Percentiles rank a stretch among this genome's conserved stretches.
Conservation (phyloP, 2,113 vertebrate genomes). For the Muntiacus muntjak region DNA sequence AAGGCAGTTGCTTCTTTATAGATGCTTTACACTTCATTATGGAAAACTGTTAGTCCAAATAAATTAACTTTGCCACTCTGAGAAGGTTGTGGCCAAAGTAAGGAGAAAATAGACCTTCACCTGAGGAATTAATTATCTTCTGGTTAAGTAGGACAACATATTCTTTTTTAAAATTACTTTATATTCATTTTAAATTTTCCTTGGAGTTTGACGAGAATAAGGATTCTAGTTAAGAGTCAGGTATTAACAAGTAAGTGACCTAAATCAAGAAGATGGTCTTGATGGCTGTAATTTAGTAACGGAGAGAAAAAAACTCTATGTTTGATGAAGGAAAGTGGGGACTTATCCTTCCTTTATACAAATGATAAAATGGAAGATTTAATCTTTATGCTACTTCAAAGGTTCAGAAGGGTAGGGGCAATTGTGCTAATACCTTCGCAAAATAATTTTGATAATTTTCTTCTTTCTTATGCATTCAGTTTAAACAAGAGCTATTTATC, state of each 20-base stretch:
- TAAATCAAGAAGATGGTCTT: neutral
- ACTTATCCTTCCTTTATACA: neutral
- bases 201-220: neutral
- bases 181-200: neutral
- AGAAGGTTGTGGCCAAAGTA: neutral
- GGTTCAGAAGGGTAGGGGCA: neutral
- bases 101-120: neutral
- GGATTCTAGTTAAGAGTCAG: neutral
- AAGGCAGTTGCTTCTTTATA: neutral
- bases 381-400: neutral
- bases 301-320: no score
- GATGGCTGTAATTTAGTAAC: neutral
- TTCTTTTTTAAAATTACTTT: neutral
- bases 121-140: neutral
- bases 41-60: neutral
- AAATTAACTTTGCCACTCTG: neutral
- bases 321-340: neutral
- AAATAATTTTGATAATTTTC: neutral
- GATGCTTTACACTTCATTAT: neutral
- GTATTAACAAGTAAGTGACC: neutral
- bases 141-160: neutral
- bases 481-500: neutral
- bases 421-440: neutral
- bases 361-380: neutral
- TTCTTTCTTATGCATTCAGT: neutral